Conservation (phyloP, 2,113 vertebrate species). For the rabbit (Oryctolagus cuniculus) region DNA sequence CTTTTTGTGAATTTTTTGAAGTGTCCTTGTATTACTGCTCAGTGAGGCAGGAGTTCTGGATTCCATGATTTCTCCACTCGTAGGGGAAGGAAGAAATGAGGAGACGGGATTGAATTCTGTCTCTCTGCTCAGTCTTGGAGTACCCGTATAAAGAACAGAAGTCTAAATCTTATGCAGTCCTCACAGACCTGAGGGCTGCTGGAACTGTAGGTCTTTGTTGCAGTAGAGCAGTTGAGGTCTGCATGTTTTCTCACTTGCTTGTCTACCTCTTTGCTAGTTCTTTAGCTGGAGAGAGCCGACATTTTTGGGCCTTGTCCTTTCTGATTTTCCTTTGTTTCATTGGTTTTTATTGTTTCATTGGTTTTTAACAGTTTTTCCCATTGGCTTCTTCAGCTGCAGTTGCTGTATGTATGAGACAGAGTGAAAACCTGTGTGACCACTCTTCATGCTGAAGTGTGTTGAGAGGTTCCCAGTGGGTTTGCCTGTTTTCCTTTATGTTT, state of each 20-base stretch:
- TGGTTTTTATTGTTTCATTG: not conserved
- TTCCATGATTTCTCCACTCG: not conserved
- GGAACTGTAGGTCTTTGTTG: not conserved
- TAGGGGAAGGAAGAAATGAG: not conserved
- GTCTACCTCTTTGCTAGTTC: not conserved
- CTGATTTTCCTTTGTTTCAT: not conserved
- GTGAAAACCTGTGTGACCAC: not conserved
- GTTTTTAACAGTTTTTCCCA: not conserved
- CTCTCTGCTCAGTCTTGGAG: not conserved
- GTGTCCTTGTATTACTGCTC: not conserved
- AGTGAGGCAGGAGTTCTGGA: not conserved
- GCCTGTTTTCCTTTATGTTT: not conserved
- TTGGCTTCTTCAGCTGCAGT: not conserved
- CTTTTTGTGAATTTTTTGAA: too few species aligned
- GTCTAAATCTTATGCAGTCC: not conserved
- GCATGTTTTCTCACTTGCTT: not conserved
- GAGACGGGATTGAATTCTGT: not conserved
- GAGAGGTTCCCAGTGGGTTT: not conserved
- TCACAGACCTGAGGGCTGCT: not conserved
- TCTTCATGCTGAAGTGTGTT: not conserved
- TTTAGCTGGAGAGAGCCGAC: not conserved
- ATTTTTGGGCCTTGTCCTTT: not conserved
- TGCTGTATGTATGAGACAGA: not conserved
- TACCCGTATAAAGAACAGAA: too few species aligned
- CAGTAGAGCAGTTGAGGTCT: not conserved